Conservation (phyloP, 2,797 vertebrate genomes). For the Fratercula arctica region DNA sequence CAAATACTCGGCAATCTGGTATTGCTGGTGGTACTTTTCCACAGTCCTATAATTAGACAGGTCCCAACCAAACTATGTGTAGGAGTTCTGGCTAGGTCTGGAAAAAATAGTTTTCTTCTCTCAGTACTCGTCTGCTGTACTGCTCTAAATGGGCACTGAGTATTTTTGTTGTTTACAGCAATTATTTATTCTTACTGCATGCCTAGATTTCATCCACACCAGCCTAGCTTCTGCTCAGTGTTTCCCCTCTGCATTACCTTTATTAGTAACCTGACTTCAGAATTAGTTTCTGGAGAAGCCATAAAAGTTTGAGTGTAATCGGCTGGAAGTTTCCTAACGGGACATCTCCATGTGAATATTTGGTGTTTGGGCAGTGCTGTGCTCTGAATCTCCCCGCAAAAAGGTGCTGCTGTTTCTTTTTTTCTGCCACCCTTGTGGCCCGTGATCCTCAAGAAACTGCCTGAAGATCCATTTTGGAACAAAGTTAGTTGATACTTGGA, state of each 20-base stretch:
- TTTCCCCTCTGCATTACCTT: neutral
- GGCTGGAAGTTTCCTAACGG: neutral
- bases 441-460: neutral
- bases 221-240: neutral
- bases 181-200: neutral
- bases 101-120: neutral
- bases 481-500: neutral
- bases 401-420: neutral
- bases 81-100: neutral
- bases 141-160: neutral
- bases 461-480: neutral
- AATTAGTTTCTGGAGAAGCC: neutral
- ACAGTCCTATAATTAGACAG: neutral
- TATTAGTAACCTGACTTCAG: neutral
- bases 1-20: neutral
- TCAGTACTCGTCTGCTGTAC: neutral
- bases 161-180: neutral
- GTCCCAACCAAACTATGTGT: neutral
- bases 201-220: neutral
- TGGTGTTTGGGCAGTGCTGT: neutral
- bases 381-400: neutral
- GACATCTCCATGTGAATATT: neutral
- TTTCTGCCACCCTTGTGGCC: neutral
- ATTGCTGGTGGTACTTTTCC: constrained; percentile 1
- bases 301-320: neutral